Evolutionary conservation across 2,888 invertebrate species (phyloP).

Genomic region (Clanis bilineata): DNA sequence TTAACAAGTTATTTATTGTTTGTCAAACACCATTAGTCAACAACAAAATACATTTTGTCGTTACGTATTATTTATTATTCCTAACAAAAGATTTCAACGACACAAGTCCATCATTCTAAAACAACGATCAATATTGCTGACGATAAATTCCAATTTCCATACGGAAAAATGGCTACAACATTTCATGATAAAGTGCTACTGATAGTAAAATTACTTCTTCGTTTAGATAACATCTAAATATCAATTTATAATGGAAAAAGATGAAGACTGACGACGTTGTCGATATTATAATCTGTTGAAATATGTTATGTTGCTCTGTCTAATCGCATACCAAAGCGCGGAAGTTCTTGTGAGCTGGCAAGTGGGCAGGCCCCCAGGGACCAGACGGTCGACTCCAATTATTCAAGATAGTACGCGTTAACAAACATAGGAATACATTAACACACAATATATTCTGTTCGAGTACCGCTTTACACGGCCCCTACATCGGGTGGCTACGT

Average conservation of each 20-base stretch:
- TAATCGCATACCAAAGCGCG: background rate
- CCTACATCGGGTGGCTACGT: conserved; percentile 36
- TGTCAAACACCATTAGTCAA: no score
- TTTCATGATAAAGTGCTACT: background rate
- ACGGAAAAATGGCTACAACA: background rate
- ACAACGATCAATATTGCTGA: background rate
- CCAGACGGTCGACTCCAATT: conserved; percentile 39
- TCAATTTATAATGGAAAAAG: background rate
- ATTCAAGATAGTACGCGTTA: conserved; percentile 53
- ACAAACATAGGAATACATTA: conserved; percentile 63
- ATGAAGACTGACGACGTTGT: background rate
- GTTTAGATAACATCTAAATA: background rate
- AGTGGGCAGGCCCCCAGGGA: conserved; percentile 15
- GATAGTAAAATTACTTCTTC: background rate
- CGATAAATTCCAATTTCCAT: background rate
- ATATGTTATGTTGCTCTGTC: background rate
- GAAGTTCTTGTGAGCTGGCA: conserved; percentile 5
- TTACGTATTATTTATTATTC: background rate
- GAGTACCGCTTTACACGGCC: conserved; percentile 44
- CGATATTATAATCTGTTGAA: conserved; percentile 4
- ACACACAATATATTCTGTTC: conserved; percentile 63
- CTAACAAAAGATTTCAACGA: background rate
- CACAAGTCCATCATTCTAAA: background rate
- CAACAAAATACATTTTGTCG: no score
- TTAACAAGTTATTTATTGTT: no score